phyloP scores from a whole-genome alignment of 2,888 invertebrate genomes.

The Lithodes maja region DNA sequence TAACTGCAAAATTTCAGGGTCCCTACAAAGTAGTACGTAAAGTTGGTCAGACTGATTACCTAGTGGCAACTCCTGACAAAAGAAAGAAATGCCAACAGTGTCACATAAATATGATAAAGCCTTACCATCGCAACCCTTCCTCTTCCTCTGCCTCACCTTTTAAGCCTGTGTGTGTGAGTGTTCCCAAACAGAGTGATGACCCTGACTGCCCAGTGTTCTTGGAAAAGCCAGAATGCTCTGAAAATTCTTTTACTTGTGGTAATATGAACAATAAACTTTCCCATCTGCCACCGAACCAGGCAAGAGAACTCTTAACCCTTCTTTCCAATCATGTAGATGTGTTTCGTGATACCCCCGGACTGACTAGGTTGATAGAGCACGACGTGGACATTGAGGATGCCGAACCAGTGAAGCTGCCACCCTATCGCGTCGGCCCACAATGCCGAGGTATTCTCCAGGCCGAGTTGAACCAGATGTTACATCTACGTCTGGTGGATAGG shows the following conservation, averaged over 20 bases:
- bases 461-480: constrained; percentile 4
- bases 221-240: not conserved
- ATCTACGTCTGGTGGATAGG: not conserved
- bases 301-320: not conserved
- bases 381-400: not conserved
- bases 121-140: not conserved
- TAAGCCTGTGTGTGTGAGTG: not conserved
- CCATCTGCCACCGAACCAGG: not conserved
- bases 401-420: constrained; percentile 7
- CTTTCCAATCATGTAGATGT: not conserved
- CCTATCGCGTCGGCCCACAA: not conserved
- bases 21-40: not conserved
- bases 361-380: not conserved
- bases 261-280: not conserved
- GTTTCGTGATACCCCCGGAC: constrained; percentile 11
- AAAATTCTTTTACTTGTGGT: not conserved
- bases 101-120: not conserved
- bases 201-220: not conserved
- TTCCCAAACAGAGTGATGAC: not conserved
- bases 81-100: not conserved
- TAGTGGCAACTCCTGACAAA: constrained; percentile 9
- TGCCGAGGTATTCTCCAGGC: not conserved
- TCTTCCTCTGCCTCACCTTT: not conserved
- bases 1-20: constrained; percentile 2
- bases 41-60: not conserved